Evolutionary conservation across 2,888 invertebrate genomes (phyloP), one percentile per base, ranked within the genome.

Genomic region (Epirrita christyi): DNA sequence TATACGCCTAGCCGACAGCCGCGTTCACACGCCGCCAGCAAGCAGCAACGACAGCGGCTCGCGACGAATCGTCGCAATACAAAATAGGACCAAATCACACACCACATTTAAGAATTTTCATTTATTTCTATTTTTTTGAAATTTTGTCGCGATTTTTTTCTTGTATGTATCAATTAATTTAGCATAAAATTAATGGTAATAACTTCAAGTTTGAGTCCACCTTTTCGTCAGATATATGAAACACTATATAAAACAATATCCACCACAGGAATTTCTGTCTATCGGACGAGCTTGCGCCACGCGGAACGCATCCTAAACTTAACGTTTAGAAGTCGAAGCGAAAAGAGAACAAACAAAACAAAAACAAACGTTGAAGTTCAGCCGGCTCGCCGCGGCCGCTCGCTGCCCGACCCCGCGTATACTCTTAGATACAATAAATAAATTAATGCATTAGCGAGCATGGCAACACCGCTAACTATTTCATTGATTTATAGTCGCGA

Each of bases 181-280:
- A 92, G 92, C 89, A 89, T 92, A 92, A 92, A 91, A 88, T 86
- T 85, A 87, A 66, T 86, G 88, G 88, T 88, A 86, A 83, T 86
- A 88, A 88, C 86, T 87, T 86, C 86, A 86, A 80, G 88, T 88
- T 88, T 88, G 88, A 80, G 82, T 88, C 84, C 85, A 76, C 80
- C 84, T 83, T 83, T 84, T 83, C 83, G 78, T 80, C 75, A 75
- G 81, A 79, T 75, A 80, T 76, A 75, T 73, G 79, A 74, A 84
- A 72, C 76, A 76, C 75, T 80, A 78, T 79, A 21, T 21, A 81
- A 76, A 81, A 81, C 72, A 79, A 73, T 76, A 80, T 81, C 79
- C 80, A 81, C 78, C 78, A 78, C 76, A 71, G 72, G 77, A 76
- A 78, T 78, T 80, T 72, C 72, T 77, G 75, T 83, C 75, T 75